phyloP scores from a whole-genome alignment of 64 coral and sea anemone species.

The Dendrophyllia cribrosa region DNA sequence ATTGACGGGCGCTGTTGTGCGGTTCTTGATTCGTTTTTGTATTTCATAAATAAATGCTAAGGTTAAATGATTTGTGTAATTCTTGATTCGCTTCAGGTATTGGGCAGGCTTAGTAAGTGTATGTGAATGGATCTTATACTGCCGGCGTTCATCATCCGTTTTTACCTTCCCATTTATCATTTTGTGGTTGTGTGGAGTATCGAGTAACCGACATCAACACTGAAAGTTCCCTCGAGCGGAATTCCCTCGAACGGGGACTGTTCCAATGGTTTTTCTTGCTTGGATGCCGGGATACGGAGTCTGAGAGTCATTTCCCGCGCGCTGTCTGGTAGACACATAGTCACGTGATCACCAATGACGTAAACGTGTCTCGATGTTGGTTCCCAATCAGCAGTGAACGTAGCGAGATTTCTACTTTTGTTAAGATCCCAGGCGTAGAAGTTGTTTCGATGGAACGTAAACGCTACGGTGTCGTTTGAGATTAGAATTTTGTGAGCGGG shows the following conservation, averaged over 20 bases:
- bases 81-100: too few species aligned
- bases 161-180: too few species aligned
- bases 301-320: neutral
- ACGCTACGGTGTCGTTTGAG: neutral
- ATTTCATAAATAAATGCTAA: too few species aligned
- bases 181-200: too few species aligned
- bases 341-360: neutral
- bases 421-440: conserved; percentile 40
- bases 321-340: conserved; percentile 15
- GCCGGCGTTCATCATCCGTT: too few species aligned
- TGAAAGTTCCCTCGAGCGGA: neutral
- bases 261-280: neutral
- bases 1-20: too few species aligned
- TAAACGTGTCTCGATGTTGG: conserved; percentile 44
- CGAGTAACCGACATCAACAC: neutral
- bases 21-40: too few species aligned
- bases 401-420: neutral
- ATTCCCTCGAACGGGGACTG: neutral
- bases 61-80: too few species aligned
- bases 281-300: neutral
- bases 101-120: too few species aligned
- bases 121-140: too few species aligned
- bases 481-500: conserved; percentile 54
- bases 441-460: conserved; percentile 31
- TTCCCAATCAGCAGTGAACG: conserved; percentile 39